These are phyloP conservation scores for Drosophila nigricruria DNA, from an alignment of 2,888 invertebrate species.

Conservation along the genomic window DNA sequence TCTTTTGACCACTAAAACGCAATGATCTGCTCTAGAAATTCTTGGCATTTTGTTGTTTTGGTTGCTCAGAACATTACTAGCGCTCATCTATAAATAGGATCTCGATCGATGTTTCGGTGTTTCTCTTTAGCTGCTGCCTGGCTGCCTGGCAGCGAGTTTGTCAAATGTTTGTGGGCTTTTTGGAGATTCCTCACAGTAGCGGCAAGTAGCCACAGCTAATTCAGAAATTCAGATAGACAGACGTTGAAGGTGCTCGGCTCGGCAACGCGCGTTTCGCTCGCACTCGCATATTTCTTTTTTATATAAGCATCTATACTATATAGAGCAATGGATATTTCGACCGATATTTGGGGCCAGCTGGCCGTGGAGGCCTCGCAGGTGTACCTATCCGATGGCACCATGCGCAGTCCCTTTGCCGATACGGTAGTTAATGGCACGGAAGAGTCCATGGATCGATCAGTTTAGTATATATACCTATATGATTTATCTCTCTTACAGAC, in stretches of 20 bases:
- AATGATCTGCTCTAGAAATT: constrained; percentile 49
- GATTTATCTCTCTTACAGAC: constrained; percentile 88
- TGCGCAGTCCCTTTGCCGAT: constrained; percentile 92
- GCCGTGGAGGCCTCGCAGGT: constrained; percentile 95
- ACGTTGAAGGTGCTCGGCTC: constrained; percentile 64
- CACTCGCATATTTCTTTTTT: constrained; percentile 55
- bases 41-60: constrained; percentile 41
- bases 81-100: constrained; percentile 73
- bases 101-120: constrained; percentile 25
- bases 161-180: constrained; percentile 53
- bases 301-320: constrained; percentile 67
- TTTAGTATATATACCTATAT: constrained; percentile 4
- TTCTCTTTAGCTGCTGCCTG: constrained; percentile 66
- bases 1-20: constrained; percentile 51
- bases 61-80: constrained; percentile 57
- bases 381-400: constrained; percentile 92
- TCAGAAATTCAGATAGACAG: constrained; percentile 51
- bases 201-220: constrained; percentile 63
- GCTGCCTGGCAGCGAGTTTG: constrained; percentile 38
- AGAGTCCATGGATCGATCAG: constrained; percentile 7
- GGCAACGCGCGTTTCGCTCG: constrained; percentile 52
- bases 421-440: constrained; percentile 89
- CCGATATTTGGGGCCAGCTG: constrained; percentile 95
- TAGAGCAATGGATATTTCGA: constrained; percentile 88
- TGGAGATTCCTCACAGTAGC: constrained; percentile 77